Evolutionary conservation across 2,113 vertebrate genomes (phyloP), one percentile per base, ranked within the genome.

Genomic region (Triplophysa rosa): DNA sequence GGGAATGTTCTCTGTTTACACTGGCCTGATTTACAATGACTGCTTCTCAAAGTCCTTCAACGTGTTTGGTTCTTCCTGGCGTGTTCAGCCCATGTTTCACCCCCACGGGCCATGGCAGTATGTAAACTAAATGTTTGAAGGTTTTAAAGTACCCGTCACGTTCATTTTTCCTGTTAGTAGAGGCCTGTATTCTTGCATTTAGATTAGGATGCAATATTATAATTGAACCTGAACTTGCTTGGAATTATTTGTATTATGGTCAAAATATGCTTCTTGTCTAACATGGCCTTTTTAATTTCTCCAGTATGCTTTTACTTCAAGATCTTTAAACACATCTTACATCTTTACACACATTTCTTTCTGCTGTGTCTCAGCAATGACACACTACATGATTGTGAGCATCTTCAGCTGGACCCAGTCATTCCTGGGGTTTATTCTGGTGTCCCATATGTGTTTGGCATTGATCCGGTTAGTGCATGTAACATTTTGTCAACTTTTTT

Each of bases 11-110:
- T 89, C 88, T 13, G 78, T 89, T 29, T 88, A 88, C 61, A 88
- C 87, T 47, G 88, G 88, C 19, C 78, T 89, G 63, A 87, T 89
- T 56, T 89, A 88, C 67, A 89, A 89, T 12, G 87, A 88, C 77
- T 89, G 88, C 82, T 88, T 89, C 80, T 89, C 87, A 17, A 88
- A 87, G 81, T 79, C 82, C 16, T 81, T 89, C 72, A 86, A 84
- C 52, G 37, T 89, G 21, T 86, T 89, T 40, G 79, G 84, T 23
- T 89, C 88, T 2, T 81, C 87, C 58, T 89, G 88, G 88, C 79
- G 68, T 8, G 81, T 88, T 47, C 82, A 13, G 19, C 73, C 84
- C 63, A 89, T 89, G 87, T 87, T 89, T 64, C 47, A 78, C 8
- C 85, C 87, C 17, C 79, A 61, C 11, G 88, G 88, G 56, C 85